Conservation (phyloP, 2,888 invertebrate species). For the Tryphoninae sp. region DNA sequence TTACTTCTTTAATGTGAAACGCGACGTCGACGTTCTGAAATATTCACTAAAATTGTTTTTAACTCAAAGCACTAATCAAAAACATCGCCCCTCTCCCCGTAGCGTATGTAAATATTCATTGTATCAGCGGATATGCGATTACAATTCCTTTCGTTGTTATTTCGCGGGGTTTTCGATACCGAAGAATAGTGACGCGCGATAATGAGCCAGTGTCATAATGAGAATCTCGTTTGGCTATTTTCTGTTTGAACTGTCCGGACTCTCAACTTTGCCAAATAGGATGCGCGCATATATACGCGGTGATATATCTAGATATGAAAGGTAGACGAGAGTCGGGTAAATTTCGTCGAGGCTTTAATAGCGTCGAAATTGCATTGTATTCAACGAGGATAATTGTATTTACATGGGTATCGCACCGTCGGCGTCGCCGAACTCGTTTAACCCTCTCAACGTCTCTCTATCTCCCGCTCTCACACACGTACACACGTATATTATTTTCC, state of each 20-base stretch:
- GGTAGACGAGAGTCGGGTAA: background rate
- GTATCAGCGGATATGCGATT: no score
- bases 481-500: background rate
- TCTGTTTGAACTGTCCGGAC: conserved; percentile 15
- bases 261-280: background rate
- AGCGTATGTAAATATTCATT: no score
- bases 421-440: conserved; percentile 44
- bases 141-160: conserved; percentile 1
- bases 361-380: conserved; percentile 50
- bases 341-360: conserved; percentile 30
- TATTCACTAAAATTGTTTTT: no score
- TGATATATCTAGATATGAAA: background rate
- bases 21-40: conserved; percentile 4
- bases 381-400: conserved; percentile 53
- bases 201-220: conserved; percentile 14
- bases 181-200: conserved; percentile 9
- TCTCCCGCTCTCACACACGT: background rate
- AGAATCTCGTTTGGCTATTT: conserved; percentile 6
- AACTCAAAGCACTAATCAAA: no score
- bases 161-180: background rate
- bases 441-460: conserved; percentile 21
- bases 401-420: conserved; percentile 40
- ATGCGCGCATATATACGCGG: background rate
- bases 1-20: background rate
- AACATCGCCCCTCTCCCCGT: no score